Conservation (phyloP, 2,888 invertebrate species). For the Toxonevra muliebris region DNA sequence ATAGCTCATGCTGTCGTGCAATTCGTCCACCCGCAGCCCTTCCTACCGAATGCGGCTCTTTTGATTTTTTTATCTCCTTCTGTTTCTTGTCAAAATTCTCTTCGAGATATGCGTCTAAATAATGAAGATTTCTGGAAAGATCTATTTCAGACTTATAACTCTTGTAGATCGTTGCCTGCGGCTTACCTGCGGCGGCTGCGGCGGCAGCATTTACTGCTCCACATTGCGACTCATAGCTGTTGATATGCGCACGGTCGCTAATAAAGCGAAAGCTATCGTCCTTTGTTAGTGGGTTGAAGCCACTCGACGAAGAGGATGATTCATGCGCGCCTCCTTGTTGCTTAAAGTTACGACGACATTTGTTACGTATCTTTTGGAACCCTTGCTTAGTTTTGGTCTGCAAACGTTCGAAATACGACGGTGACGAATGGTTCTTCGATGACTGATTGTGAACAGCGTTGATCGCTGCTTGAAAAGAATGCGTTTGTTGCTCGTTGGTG, state of each 20-base stretch:
- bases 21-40: constrained; percentile 49
- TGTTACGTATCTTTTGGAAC: constrained; percentile 61
- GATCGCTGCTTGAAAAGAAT: constrained; percentile 20
- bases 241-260: constrained; percentile 58
- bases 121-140: constrained; percentile 63
- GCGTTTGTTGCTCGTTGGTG: constrained; percentile 24
- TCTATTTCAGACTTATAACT: constrained; percentile 65
- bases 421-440: constrained; percentile 32
- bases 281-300: constrained; percentile 56
- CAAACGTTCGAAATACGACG: constrained; percentile 60
- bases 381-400: constrained; percentile 62
- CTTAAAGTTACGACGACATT: constrained; percentile 61
- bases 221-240: constrained; percentile 57
- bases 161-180: constrained; percentile 61
- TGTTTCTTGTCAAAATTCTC: constrained; percentile 62
- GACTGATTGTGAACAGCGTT: constrained; percentile 24
- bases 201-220: constrained; percentile 40
- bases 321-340: constrained; percentile 32
- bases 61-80: constrained; percentile 39
- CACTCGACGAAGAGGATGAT: constrained; percentile 44
- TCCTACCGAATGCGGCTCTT: constrained; percentile 59
- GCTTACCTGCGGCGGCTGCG: constrained; percentile 24
- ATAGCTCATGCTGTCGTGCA: constrained; percentile 28
- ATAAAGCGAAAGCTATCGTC: constrained; percentile 63
- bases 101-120: constrained; percentile 63